A percentile compares a stretch with the other conserved stretches of the same genome.
These are phyloP conservation scores for Beris chalybata DNA, from an alignment of 2,888 invertebrate genomes.

Conservation along the genomic window DNA sequence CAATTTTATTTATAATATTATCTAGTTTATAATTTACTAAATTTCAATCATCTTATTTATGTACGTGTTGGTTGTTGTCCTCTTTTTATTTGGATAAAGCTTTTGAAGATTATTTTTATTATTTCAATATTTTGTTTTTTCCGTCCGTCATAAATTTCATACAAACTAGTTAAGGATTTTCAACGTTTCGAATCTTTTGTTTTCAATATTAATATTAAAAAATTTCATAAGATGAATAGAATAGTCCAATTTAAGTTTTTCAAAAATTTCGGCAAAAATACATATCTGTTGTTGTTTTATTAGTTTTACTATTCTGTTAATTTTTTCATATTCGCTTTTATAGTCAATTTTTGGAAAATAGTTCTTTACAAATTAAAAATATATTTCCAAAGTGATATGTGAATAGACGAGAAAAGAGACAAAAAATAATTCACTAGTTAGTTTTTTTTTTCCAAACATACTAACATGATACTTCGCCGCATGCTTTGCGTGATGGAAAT, in stretches of 20 bases:
- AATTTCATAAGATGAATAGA: not conserved
- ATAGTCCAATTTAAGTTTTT: not conserved
- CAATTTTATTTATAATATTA: too few relatives aligned
- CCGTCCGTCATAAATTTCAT: slow-evolving; percentile 1
- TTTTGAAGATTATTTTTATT: too few relatives aligned
- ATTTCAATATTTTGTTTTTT: not conserved
- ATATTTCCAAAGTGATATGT: slow-evolving; percentile 24
- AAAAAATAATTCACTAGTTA: slow-evolving; percentile 1
- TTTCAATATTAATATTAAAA: not conserved
- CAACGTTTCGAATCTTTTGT: not conserved
- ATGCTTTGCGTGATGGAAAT: too few relatives aligned
- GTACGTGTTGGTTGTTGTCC: too few relatives aligned
- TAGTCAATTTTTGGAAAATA: not conserved
- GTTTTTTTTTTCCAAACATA: slow-evolving; percentile 11
- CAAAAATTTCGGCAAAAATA: not conserved
- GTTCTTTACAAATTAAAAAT: slow-evolving; percentile 7
- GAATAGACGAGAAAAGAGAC: slow-evolving; percentile 13
- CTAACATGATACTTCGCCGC: not conserved
- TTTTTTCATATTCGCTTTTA: not conserved
- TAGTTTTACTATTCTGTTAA: not conserved
- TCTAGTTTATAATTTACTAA: too few relatives aligned
- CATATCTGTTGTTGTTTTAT: not conserved
- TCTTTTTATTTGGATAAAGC: too few relatives aligned
- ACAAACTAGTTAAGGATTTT: not conserved
- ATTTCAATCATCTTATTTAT: too few relatives aligned